These are phyloP conservation scores for Carposina sasakii DNA, from an alignment of 1,140 invertebrate genomes.

Conservation along the genomic window DNA sequence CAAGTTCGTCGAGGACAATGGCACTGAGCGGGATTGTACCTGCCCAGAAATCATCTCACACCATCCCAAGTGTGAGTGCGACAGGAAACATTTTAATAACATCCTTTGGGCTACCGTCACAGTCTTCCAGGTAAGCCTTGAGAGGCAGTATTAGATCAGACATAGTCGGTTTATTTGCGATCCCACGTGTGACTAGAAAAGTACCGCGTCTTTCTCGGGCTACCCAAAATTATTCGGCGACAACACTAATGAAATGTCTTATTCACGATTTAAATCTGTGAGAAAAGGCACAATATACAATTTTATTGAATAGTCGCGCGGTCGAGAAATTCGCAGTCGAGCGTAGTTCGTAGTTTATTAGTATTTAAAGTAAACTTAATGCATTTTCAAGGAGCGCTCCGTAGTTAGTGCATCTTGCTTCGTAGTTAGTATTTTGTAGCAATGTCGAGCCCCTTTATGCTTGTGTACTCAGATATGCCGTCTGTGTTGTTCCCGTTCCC, in stretches of 20 bases:
- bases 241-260: slow-evolving; percentile 23
- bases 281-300: slow-evolving; percentile 29
- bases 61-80: slow-evolving; percentile 92
- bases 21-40: slow-evolving; percentile 89
- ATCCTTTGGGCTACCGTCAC: slow-evolving; percentile 97
- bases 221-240: slow-evolving; percentile 14
- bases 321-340: slow-evolving; percentile 51
- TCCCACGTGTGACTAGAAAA: slow-evolving; percentile 57
- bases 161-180: slow-evolving; percentile 66
- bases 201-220: slow-evolving; percentile 58
- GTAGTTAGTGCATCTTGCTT: slow-evolving; percentile 66
- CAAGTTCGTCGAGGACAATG: slow-evolving; percentile 92
- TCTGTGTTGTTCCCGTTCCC: slow-evolving; percentile 57
- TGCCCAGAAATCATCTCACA: slow-evolving; percentile 91
- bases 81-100: slow-evolving; percentile 98
- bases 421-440: slow-evolving; percentile 36
- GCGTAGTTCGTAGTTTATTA: slow-evolving; percentile 23
- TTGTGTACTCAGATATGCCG: slow-evolving; percentile 66
- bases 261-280: slow-evolving; percentile 29
- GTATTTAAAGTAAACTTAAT: slow-evolving; percentile 28
- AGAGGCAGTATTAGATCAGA: slow-evolving; percentile 43
- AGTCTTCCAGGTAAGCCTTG: slow-evolving; percentile 93
- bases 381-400: slow-evolving; percentile 46
- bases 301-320: too few species aligned
- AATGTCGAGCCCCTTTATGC: slow-evolving; percentile 59